Evolutionary conservation across 2,113 vertebrate genomes (phyloP).

Genomic region (Polyodon spathula): DNA sequence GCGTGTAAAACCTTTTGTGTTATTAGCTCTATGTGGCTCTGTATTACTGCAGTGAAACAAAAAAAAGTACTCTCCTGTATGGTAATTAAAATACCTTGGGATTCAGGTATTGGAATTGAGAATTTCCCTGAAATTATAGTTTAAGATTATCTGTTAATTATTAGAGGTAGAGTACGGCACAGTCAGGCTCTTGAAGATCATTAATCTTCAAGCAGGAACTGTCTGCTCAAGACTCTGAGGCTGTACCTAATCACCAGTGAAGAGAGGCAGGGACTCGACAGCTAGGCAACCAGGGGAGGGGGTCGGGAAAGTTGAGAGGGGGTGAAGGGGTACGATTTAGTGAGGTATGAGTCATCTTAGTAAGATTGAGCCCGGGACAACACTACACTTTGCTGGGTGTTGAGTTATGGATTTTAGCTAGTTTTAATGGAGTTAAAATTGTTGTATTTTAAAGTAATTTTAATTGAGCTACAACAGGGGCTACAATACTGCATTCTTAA

Average conservation of each 20-base stretch:
- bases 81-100: not conserved
- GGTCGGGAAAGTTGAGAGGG: no score
- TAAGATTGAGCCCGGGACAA: no score
- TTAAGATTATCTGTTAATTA: slow-evolving; percentile 16
- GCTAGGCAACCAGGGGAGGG: not conserved
- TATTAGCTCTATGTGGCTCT: no score
- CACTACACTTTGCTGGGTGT: no score
- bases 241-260: not conserved
- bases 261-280: not conserved
- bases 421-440: no score
- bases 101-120: not conserved
- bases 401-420: no score
- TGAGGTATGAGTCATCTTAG: no score
- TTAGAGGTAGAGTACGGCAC: not conserved
- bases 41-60: not conserved
- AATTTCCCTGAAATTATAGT: slow-evolving; percentile 16
- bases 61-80: not conserved
- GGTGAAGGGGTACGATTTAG: no score
- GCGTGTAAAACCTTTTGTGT: no score
- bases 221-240: not conserved
- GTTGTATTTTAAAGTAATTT: no score
- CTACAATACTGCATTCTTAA: no score
- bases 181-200: not conserved
- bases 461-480: no score
- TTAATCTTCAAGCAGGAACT: slow-evolving; percentile 9